Evolutionary conservation across 2,113 vertebrate genomes (phyloP).

Genomic region (Beaufortia kweichowensis): DNA sequence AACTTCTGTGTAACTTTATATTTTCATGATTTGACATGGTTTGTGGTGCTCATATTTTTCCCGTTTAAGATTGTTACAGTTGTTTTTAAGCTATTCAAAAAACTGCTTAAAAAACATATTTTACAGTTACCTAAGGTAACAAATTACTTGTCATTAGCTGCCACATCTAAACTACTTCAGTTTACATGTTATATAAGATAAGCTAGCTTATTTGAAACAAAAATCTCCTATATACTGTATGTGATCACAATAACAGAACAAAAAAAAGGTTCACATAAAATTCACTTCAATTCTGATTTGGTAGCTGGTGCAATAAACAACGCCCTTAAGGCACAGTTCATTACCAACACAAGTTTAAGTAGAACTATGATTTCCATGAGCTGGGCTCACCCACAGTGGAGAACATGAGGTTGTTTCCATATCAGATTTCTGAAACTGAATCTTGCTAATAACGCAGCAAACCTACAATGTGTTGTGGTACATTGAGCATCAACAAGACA

Average conservation of each 20-base stretch:
- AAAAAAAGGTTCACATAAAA: conserved; percentile 13
- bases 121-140: conserved; percentile 5
- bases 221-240: no score
- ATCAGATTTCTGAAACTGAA: conserved; percentile 37
- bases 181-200: neutral
- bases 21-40: conserved; percentile 1
- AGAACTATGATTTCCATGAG: conserved; percentile 49
- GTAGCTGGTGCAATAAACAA: conserved; percentile 21
- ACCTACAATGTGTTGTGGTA: conserved; percentile 44
- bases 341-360: conserved; percentile 43
- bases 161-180: neutral
- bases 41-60: conserved; percentile 1
- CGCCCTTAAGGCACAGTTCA: conserved; percentile 43
- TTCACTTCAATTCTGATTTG: conserved; percentile 24
- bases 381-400: conserved; percentile 47
- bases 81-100: neutral
- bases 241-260: neutral
- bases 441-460: conserved; percentile 45
- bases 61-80: neutral
- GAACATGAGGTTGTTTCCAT: conserved; percentile 51
- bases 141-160: conserved; percentile 15
- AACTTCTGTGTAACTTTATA: conserved; percentile 7
- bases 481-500: conserved; percentile 47
- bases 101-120: conserved; percentile 11
- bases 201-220: no score